These are phyloP conservation scores for Nysson spinosus DNA, from an alignment of 2,888 invertebrate genomes.

Conservation along the genomic window DNA sequence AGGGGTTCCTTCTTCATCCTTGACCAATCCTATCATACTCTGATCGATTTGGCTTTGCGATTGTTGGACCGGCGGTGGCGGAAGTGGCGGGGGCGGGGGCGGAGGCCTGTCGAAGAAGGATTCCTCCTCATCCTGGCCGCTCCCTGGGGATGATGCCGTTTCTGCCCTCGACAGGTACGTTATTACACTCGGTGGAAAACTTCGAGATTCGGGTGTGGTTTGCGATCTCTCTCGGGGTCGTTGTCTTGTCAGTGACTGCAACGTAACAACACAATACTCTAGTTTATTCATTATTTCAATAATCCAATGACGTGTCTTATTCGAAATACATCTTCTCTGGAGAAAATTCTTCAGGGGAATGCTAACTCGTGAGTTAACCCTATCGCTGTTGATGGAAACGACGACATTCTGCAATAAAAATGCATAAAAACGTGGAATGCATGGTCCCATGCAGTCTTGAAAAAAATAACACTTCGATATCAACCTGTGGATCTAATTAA, in stretches of 20 bases:
- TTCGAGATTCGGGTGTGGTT: conserved; percentile 85
- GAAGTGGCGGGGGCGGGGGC: conserved; percentile 78
- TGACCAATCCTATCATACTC: conserved; percentile 36
- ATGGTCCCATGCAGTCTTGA: too few relatives aligned
- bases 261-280: conserved; percentile 36
- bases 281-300: background rate
- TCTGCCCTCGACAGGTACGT: conserved; percentile 61
- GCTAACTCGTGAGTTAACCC: too few relatives aligned
- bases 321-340: too few relatives aligned
- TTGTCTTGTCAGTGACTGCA: conserved; percentile 82
- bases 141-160: conserved; percentile 78
- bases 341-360: too few relatives aligned
- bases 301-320: too few relatives aligned
- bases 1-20: conserved; percentile 59
- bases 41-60: conserved; percentile 61
- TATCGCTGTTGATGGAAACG: too few relatives aligned
- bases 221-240: conserved; percentile 81
- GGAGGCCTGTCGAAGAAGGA: conserved; percentile 80
- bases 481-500: too few relatives aligned
- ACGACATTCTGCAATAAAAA: too few relatives aligned
- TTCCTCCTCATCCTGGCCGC: conserved; percentile 78
- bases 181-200: conserved; percentile 80
- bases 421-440: too few relatives aligned
- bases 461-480: too few relatives aligned
- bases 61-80: conserved; percentile 73